Evolutionary conservation across 2,888 invertebrate species (phyloP).

Genomic region (Syrista parreyssii): DNA sequence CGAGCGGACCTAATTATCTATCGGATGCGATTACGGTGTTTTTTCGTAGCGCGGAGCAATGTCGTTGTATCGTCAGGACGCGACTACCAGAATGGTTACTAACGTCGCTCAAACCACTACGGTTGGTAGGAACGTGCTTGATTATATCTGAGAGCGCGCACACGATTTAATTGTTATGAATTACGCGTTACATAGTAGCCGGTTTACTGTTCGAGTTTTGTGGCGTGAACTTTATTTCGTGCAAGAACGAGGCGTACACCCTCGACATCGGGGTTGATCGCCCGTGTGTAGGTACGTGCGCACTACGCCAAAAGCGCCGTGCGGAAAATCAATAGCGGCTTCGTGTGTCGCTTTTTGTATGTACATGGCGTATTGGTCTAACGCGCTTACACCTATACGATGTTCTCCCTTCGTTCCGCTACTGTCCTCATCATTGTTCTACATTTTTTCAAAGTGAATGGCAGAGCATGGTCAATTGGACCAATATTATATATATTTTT

Average conservation of each 20-base stretch:
- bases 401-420: background rate
- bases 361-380: background rate
- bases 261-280: constrained; percentile 27
- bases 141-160: background rate
- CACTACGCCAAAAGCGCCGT: constrained; percentile 48
- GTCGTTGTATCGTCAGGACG: background rate
- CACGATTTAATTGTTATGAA: constrained; percentile 15
- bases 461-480: background rate
- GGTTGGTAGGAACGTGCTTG: background rate
- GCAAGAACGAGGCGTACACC: constrained; percentile 35
- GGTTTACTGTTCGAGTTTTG: constrained; percentile 27
- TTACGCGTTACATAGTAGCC: constrained; percentile 2
- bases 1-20: background rate
- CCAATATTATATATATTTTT: background rate
- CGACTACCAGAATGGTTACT: background rate
- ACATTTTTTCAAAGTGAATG: background rate
- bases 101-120: background rate
- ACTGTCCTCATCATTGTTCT: background rate
- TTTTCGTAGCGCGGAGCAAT: background rate
- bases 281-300: constrained; percentile 49
- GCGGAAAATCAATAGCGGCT: constrained; percentile 58
- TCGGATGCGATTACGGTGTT: background rate
- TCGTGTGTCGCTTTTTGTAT: constrained; percentile 3
- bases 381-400: background rate
- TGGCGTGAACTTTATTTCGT: constrained; percentile 45